Conservation (phyloP, 2,113 vertebrate species). For the Crotalus tigris region DNA sequence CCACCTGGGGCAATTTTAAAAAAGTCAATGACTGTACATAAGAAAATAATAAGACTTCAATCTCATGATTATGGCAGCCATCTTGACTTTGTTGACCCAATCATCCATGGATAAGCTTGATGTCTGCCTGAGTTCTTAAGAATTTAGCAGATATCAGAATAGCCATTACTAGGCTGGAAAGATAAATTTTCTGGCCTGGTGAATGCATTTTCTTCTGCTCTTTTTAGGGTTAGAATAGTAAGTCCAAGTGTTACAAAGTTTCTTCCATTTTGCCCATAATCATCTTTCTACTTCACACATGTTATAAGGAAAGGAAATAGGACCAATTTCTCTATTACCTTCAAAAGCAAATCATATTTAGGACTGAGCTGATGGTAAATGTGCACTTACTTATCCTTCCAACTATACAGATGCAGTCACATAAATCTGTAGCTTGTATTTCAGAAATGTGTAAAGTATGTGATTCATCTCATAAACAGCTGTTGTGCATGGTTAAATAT, state of each 20-base stretch:
- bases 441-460: conserved; percentile 55
- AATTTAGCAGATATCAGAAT: too few relatives aligned
- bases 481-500: conserved; percentile 53
- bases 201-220: background rate
- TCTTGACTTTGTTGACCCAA: background rate
- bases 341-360: conserved; percentile 14
- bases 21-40: background rate
- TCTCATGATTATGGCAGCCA: background rate
- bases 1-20: background rate
- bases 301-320: background rate
- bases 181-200: background rate
- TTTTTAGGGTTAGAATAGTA: background rate
- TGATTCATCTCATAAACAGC: conserved; percentile 55
- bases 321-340: conserved; percentile 9
- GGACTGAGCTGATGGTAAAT: conserved; percentile 20
- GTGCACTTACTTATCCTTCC: conserved; percentile 9
- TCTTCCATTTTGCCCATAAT: background rate
- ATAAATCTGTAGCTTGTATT: conserved; percentile 58
- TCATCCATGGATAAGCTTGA: background rate
- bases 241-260: background rate
- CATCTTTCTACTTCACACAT: background rate
- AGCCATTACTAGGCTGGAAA: background rate
- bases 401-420: conserved; percentile 14
- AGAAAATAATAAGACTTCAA: background rate
- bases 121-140: background rate